Evolutionary conservation across 1,140 invertebrate species (phyloP), one percentile per base, ranked within the genome.

Genomic region (Aphelenchoides avenae): DNA sequence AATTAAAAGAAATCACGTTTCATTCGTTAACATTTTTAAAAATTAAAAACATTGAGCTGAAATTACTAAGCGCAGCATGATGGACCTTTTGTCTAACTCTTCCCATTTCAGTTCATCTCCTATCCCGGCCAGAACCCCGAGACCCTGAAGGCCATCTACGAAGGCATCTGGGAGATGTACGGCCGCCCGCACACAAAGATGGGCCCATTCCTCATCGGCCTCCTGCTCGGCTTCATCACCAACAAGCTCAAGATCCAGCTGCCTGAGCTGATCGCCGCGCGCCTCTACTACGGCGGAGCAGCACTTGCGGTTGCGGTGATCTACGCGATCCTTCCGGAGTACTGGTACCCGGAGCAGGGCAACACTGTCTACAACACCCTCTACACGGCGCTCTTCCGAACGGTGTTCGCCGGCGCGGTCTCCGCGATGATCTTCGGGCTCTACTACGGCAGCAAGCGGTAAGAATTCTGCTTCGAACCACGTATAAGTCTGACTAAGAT

Each of bases 81-180:
- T n/a, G n/a, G n/a, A n/a, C n/a, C n/a, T n/a, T n/a, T n/a, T n/a
- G n/a, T n/a, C n/a, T n/a, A n/a, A n/a, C n/a, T n/a, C 42, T 39
- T 34, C 48, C 15, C 31, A 26, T 61, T 61, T 53, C 52, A 63
- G 64, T 73, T 76, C 64, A 72, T 76, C 51, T 77, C 66, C 15
- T 66, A 53, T 48, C 68, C 70, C 13, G 46, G 44, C 9, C 52
- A 51, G 31, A 49, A 53, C 29, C 31, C 39, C 52, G 1, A 55
- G 49, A 41, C 33, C 43, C 11, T 33, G 61, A 13, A 31, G 26
- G n/a, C 4, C 31, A 59, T 71, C 22, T 72, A 76, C 39, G 64
- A 31, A 2, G 73, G 72, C 1, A 40, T 75, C 9, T 71, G 68
- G 71, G 60, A 77, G n/a, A 71, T 76, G 48, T 75, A 75, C 53